Evolutionary conservation across 2,888 invertebrate genomes (phyloP).

Genomic region (Catocala fraxini): DNA sequence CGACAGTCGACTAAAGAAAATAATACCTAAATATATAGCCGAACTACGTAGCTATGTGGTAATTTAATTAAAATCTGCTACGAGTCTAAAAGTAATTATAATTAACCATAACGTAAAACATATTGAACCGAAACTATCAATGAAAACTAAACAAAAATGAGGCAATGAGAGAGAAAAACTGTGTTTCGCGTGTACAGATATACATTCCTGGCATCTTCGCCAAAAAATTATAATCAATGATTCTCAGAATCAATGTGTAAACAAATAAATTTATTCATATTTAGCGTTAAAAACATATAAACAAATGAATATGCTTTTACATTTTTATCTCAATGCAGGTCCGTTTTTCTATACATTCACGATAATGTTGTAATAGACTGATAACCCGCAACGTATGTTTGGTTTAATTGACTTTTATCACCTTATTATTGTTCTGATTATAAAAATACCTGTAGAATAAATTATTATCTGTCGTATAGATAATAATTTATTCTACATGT

Average conservation of each 20-base stretch:
- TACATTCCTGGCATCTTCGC: no score
- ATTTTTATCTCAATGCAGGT: background rate
- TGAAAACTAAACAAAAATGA: background rate
- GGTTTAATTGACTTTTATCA: conserved; percentile 15
- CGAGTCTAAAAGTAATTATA: background rate
- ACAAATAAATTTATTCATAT: background rate
- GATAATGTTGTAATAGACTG: conserved; percentile 3
- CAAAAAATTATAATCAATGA: no score
- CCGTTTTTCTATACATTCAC: background rate
- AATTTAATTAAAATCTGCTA: background rate
- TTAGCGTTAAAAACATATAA: no score
- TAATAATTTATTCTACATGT: no score
- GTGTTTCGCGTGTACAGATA: no score
- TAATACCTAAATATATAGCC: background rate
- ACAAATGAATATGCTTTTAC: background rate
- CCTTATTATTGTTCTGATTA: conserved; percentile 1
- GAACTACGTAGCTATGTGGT: background rate
- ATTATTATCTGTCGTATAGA: no score
- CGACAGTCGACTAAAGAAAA: background rate
- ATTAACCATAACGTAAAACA: background rate
- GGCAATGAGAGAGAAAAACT: no score
- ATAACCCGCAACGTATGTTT: conserved; percentile 27
- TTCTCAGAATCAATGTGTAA: no score
- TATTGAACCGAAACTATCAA: background rate
- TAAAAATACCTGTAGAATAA: background rate